Conservation (phyloP, 2,888 invertebrate species). For the Yponomeuta plumbellus region DNA sequence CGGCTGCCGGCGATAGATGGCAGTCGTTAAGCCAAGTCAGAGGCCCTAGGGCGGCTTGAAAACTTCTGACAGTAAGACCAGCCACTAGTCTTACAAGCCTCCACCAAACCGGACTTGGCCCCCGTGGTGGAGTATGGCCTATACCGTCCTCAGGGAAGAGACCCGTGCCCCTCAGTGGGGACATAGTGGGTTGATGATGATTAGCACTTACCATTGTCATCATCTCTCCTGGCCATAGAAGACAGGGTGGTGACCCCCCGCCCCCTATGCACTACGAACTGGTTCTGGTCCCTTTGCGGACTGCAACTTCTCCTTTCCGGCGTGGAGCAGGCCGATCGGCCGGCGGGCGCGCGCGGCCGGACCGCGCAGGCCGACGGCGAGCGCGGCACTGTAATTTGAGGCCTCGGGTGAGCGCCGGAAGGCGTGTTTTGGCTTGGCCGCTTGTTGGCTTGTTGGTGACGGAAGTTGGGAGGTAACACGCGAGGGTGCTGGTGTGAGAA, state of each 20-base stretch:
- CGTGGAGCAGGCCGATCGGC: conserved; percentile 60
- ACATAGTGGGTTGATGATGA: background rate
- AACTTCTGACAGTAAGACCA: no score
- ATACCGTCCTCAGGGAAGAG: no score
- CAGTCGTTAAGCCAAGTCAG: no score
- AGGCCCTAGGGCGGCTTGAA: no score
- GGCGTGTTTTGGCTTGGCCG: background rate
- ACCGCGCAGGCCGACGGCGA: conserved; percentile 68
- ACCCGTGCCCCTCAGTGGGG: no score
- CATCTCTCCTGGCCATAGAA: conserved; percentile 68
- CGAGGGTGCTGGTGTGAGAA: background rate
- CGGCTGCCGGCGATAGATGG: no score
- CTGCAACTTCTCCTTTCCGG: conserved; percentile 60
- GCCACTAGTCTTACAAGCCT: no score
- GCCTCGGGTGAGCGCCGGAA: background rate
- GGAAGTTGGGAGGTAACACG: background rate
- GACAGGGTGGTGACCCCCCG: conserved; percentile 86
- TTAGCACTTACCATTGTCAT: conserved; percentile 31
- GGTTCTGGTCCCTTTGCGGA: conserved; percentile 80
- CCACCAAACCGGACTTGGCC: no score
- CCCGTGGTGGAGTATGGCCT: no score
- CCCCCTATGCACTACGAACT: conserved; percentile 89
- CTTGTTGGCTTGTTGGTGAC: background rate
- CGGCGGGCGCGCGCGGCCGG: conserved; percentile 32
- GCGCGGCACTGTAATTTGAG: conserved; percentile 57